A percentile compares a stretch with the other conserved stretches of the same genome.
Conservation (phyloP, 2,797 vertebrate genomes). For the Limosa lapponica region DNA sequence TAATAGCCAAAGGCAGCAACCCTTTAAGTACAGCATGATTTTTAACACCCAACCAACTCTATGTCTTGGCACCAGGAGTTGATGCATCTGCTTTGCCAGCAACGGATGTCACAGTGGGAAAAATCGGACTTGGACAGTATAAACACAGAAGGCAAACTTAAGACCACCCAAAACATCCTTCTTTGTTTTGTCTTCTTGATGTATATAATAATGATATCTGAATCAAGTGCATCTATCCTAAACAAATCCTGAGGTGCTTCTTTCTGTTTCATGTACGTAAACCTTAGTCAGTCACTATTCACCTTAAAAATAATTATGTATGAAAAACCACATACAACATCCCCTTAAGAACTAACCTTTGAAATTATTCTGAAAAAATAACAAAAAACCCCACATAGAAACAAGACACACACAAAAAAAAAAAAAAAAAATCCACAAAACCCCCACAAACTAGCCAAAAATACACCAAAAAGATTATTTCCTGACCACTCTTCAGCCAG, state of each 20-base stretch:
- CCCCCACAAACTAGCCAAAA: background rate
- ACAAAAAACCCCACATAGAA: background rate
- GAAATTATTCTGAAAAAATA: background rate
- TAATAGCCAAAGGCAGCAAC: constrained; percentile 51
- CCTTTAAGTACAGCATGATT: constrained; percentile 35
- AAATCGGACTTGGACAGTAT: background rate
- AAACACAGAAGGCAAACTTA: background rate
- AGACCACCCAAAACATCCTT: background rate
- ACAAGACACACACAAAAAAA: background rate
- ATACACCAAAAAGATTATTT: background rate
- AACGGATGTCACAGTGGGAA: background rate
- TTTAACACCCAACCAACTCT: constrained; percentile 53
- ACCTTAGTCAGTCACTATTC: background rate
- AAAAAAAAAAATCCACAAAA: background rate
- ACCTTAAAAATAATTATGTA: background rate
- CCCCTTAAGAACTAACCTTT: background rate
- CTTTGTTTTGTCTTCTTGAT: background rate
- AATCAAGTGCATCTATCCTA: background rate
- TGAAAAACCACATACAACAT: background rate
- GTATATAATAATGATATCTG: background rate
- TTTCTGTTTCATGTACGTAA: background rate
- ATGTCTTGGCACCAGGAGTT: constrained; percentile 9
- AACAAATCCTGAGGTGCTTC: background rate
- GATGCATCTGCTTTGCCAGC: background rate
- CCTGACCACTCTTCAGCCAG: background rate